Conservation (phyloP, 1,140 invertebrate species). For the Stratiolaelaps scimitus region DNA sequence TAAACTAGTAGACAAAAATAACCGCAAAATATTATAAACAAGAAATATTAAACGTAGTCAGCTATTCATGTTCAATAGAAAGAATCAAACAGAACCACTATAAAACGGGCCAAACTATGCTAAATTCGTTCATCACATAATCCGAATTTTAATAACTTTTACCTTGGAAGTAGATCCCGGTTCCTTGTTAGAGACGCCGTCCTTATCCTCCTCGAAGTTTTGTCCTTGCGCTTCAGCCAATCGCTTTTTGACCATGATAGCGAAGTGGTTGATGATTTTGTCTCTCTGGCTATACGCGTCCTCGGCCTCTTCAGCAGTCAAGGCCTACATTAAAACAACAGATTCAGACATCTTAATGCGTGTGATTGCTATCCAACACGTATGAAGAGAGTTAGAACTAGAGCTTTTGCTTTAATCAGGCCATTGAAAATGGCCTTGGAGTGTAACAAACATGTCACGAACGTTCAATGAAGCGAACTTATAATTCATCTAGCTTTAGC, state of each 20-base stretch:
- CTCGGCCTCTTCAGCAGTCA: slow-evolving; percentile 91
- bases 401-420: no score
- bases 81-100: slow-evolving; percentile 29
- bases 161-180: slow-evolving; percentile 41
- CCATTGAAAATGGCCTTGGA: no score
- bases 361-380: no score
- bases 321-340: slow-evolving; percentile 41
- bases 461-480: no score
- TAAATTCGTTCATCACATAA: no score
- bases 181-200: slow-evolving; percentile 15
- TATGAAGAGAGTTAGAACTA: no score
- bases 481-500: no score
- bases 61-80: no score
- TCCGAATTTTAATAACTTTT: slow-evolving; percentile 39
- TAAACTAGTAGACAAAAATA: no score
- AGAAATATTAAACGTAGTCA: no score
- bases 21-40: no score
- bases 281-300: slow-evolving; percentile 81
- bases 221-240: slow-evolving; percentile 59
- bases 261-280: slow-evolving; percentile 87
- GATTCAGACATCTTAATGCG: background rate
- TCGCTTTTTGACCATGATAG: slow-evolving; percentile 76
- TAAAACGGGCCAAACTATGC: slow-evolving; percentile 33
- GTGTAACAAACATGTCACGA: no score
- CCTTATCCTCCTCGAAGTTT: slow-evolving; percentile 44